Evolutionary conservation across 2,113 vertebrate genomes (phyloP).

Genomic region (Rhea americana): DNA sequence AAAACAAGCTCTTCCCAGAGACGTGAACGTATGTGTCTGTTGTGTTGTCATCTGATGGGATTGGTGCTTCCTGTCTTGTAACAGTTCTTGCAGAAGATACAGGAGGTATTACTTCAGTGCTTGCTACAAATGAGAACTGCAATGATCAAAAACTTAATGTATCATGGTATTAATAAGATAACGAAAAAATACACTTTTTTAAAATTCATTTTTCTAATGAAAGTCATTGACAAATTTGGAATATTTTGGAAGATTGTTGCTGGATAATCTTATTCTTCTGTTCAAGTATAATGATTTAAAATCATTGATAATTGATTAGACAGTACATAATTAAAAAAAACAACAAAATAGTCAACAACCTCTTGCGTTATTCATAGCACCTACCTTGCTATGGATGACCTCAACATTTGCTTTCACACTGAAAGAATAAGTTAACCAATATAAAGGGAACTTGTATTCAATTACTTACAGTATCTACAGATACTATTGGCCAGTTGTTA

Average conservation of each 20-base stretch:
- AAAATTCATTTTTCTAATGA: neutral
- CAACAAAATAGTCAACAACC: neutral
- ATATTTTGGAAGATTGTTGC: neutral
- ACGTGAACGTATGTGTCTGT: neutral
- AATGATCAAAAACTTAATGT: neutral
- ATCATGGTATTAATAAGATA: neutral
- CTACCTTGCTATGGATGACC: neutral
- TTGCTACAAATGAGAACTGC: rapidly evolving
- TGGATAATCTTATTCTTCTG: neutral
- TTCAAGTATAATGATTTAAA: neutral
- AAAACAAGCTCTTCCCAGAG: neutral
- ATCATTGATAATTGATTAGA: neutral
- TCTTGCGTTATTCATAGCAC: neutral
- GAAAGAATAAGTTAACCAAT: neutral
- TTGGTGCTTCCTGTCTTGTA: neutral
- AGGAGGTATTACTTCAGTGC: neutral
- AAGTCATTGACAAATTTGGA: neutral
- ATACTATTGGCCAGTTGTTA: neutral
- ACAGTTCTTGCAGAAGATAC: neutral
- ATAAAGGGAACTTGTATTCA: neutral
- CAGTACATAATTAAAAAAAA: neutral
- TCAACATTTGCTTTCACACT: neutral
- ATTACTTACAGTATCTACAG: neutral
- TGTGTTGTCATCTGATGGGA: neutral
- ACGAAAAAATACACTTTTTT: neutral